These are phyloP conservation scores for Trichomalopsis sarcophagae DNA, from an alignment of 1,140 invertebrate genomes.

Conservation along the genomic window DNA sequence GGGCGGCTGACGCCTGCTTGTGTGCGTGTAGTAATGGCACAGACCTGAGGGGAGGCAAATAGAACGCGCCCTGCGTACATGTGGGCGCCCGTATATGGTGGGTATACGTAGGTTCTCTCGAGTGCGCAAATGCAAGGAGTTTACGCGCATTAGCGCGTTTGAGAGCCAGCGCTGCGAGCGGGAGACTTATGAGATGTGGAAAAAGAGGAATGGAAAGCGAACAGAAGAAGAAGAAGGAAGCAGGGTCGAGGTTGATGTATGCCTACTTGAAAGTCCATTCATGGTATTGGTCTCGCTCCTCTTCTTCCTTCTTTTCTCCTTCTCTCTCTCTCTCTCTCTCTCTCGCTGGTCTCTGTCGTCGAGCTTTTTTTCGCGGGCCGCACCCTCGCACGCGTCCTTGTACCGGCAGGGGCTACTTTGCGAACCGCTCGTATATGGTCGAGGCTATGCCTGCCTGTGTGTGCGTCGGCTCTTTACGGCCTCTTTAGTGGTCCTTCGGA, in stretches of 20 bases:
- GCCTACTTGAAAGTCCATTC: slow-evolving; percentile 72
- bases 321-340: background rate
- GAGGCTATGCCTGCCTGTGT: background rate
- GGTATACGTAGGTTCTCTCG: background rate
- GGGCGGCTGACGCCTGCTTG: background rate
- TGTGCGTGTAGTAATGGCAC: background rate
- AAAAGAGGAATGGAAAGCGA: slow-evolving; percentile 52
- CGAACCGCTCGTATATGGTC: slow-evolving; percentile 34
- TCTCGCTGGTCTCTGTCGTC: background rate
- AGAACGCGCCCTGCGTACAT: background rate
- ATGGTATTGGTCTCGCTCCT: slow-evolving; percentile 63
- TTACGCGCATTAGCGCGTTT: background rate
- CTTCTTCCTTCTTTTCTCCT: background rate
- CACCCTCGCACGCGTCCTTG: background rate
- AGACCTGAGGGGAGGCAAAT: background rate
- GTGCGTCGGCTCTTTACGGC: slow-evolving; percentile 29
- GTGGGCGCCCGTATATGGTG: background rate
- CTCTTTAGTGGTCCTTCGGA: slow-evolving; percentile 51
- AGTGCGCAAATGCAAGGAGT: background rate
- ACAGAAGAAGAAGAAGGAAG: slow-evolving; percentile 46
- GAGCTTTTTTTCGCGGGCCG: background rate
- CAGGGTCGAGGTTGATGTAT: slow-evolving; percentile 63
- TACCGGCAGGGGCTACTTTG: slow-evolving; percentile 24
- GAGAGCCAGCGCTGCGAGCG: background rate
- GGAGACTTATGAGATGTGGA: slow-evolving; percentile 16